A percentile compares a stretch with the other conserved stretches of the same genome.
Evolutionary conservation across 2,888 invertebrate genomes (phyloP).

Genomic region (Phrixothrix hirtus): DNA sequence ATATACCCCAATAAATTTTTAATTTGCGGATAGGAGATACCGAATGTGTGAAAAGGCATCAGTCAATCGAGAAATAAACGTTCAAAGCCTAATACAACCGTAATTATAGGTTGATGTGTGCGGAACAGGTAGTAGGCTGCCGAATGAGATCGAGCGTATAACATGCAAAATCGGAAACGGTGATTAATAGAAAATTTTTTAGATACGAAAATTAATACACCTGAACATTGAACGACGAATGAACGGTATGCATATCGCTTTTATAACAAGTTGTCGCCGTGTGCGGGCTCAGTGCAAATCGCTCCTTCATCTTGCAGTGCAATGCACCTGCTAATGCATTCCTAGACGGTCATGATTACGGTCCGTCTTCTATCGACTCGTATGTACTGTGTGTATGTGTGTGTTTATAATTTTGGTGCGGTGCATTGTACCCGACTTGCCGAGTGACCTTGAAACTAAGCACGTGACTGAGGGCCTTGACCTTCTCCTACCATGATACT

Average conservation of each 20-base stretch:
- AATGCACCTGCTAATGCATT: conserved; percentile 24
- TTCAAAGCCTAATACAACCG: conserved; percentile 24
- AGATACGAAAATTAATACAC: conserved; percentile 1
- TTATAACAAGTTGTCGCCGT: conserved; percentile 11
- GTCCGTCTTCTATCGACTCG: background rate
- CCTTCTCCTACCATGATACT: conserved; percentile 49
- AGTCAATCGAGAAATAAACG: conserved; percentile 30
- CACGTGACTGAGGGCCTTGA: conserved; percentile 65
- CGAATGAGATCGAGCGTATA: conserved; percentile 20
- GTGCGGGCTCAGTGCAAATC: conserved; percentile 7
- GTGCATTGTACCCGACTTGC: conserved; percentile 44
- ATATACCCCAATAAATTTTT: too few relatives aligned
- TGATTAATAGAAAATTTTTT: background rate
- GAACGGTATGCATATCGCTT: conserved; percentile 6
- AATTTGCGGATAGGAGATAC: conserved; percentile 3
- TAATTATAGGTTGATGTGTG: conserved; percentile 44
- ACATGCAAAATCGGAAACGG: conserved; percentile 27
- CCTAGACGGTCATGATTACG: conserved; percentile 11
- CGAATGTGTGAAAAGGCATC: conserved; percentile 24
- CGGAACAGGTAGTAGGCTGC: conserved; percentile 42
- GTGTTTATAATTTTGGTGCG: conserved; percentile 27
- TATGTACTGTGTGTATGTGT: conserved; percentile 10
- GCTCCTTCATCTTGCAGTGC: conserved; percentile 8
- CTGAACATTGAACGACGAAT: conserved; percentile 33
- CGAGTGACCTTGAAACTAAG: conserved; percentile 60